Base-by-base conservation (phyloP, 2,888 invertebrate genomes). In the Troides oblongomaculatus region DNA sequence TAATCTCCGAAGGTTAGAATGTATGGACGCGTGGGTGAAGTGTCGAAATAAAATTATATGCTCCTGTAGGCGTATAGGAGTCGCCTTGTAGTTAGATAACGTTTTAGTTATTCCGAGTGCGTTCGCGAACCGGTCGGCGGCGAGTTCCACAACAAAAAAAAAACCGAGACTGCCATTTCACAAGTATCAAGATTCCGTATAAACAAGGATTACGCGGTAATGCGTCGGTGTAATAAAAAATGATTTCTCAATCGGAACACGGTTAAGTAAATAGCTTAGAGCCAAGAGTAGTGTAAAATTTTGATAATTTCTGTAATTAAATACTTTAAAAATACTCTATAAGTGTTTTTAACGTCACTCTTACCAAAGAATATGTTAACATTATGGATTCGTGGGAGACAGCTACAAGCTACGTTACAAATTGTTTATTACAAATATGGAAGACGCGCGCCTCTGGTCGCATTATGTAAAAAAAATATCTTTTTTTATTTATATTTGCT, bases 1-100 rank as follows among this genome's bases (percentile, higher is more conserved):
- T 10, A 69, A 71, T 73, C 61, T 70, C 70, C 71, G 78, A 79
- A 81, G 80, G 79, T 78, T 76, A 75, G 69, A 72, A 68, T 68
- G 72, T 75, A 53, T 72, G 75, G 63, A 69, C 71, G 77, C 72
- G 81, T 79, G 74, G 80, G 79, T 71, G 79, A 71, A 61, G 62
- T 79, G 78, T 76, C 78, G 79, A 79, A 80, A 79, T 73, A 18
- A 73, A 66, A 72, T 69, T 71, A 73, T 70, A 60, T 66, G 66
- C 75, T 74, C 72, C 77, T 75, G 76, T 79, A 76, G 74, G 77
- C 76, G 72, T 25, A 66, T 70, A 72, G 74, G 68, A 70, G 71
- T 76, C 71, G 74, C 73, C 74, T 73, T 71, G 77, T 78, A 77
- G 79, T 79, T 79, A 78, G 77, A 77, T 75, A 75, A 73, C 74